A percentile compares a stretch with the other conserved stretches of the same genome.
Conservation (phyloP, 2,113 vertebrate species). For the Apistogramma diplotaenia region DNA sequence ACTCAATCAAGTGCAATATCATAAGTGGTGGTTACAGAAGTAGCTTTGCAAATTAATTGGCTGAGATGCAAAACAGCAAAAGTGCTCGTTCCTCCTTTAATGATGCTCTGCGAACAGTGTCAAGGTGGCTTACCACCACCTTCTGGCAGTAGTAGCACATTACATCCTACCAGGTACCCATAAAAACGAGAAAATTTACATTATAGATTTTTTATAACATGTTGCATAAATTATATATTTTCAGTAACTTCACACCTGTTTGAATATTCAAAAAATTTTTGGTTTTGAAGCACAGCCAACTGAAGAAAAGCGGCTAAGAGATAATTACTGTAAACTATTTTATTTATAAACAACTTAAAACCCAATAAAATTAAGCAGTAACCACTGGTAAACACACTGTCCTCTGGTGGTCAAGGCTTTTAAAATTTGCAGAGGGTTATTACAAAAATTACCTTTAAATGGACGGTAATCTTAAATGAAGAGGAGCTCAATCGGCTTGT, state of each 20-base stretch:
- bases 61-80: background rate
- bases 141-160: background rate
- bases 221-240: too few species aligned
- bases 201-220: background rate
- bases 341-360: background rate
- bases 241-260: too few species aligned
- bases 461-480: background rate
- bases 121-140: background rate
- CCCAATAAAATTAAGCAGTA: background rate
- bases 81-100: too few species aligned
- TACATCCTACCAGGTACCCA: background rate
- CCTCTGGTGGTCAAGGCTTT: background rate
- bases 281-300: too few species aligned
- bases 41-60: background rate
- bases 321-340: background rate
- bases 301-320: background rate
- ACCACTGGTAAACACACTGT: background rate
- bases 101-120: background rate
- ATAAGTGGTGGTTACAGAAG: background rate
- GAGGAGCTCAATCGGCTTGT: background rate
- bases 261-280: too few species aligned
- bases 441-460: background rate
- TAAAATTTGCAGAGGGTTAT: fast-evolving
- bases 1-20: fast-evolving
- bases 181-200: background rate